Evolutionary conservation across 2,797 vertebrate genomes (phyloP).

Genomic region (Coregonus ussuriensis): DNA sequence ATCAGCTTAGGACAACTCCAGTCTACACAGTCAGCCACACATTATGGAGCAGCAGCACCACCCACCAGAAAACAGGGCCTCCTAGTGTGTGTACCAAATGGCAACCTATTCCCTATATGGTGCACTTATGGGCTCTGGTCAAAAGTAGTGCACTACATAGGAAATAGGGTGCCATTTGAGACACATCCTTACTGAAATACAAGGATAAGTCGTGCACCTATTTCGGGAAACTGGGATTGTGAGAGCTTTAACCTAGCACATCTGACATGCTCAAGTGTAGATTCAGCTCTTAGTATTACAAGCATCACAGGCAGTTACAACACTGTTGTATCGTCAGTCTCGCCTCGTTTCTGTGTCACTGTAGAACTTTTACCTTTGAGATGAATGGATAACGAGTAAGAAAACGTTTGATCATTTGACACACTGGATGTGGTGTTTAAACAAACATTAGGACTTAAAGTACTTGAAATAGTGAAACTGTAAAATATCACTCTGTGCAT

Average conservation of each 20-base stretch:
- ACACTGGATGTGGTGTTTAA: not conserved
- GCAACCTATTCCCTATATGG: not conserved
- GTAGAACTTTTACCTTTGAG: not conserved
- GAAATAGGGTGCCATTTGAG: not conserved
- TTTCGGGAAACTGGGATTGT: slow-evolving; percentile 18
- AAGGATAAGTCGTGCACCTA: slow-evolving; percentile 24
- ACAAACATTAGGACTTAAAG: too few species aligned
- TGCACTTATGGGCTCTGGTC: not conserved
- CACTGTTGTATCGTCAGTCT: not conserved
- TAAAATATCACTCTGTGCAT: slow-evolving; percentile 1
- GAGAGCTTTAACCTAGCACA: slow-evolving; percentile 10
- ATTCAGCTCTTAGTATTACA: slow-evolving; percentile 3
- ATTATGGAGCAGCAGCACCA: not conserved
- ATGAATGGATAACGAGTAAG: not conserved
- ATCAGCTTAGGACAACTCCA: slow-evolving; percentile 50
- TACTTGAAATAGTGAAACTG: not conserved
- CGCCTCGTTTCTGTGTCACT: not conserved
- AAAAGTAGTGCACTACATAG: not conserved
- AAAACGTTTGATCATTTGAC: not conserved
- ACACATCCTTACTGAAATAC: not conserved
- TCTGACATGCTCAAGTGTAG: slow-evolving; percentile 16
- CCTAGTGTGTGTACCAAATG: not conserved
- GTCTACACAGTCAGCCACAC: slow-evolving; percentile 1
- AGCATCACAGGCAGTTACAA: not conserved
- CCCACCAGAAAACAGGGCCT: not conserved